phyloP scores from a whole-genome alignment of 2,888 invertebrate species.

The Osmoderma eremita region DNA sequence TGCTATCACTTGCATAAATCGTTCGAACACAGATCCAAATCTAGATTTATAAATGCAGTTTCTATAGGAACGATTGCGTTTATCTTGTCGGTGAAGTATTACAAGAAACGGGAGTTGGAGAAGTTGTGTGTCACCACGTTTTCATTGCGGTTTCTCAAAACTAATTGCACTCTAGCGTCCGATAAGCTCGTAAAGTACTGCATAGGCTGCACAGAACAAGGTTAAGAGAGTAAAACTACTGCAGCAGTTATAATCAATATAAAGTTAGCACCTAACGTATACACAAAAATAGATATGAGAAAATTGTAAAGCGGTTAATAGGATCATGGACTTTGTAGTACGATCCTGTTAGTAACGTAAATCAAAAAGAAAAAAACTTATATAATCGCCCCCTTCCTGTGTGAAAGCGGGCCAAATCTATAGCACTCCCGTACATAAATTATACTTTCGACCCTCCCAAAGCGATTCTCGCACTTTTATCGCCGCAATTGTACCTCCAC shows the following conservation, averaged over 20 bases:
- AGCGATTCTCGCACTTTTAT: constrained; percentile 4
- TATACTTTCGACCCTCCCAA: constrained; percentile 5
- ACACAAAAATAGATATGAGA: too few relatives aligned
- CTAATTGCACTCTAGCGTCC: neutral
- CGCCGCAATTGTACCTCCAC: constrained; percentile 2
- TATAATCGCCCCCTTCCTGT: neutral
- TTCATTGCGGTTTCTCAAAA: neutral
- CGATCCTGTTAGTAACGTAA: too few relatives aligned
- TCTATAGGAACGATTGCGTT: neutral
- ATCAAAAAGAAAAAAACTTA: too few relatives aligned
- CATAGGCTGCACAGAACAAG: neutral
- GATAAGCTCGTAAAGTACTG: constrained; percentile 8
- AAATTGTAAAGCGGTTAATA: too few relatives aligned
- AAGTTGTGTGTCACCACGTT: constrained; percentile 19
- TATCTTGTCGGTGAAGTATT: constrained; percentile 9
- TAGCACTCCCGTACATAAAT: constrained; percentile 22
- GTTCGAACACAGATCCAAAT: neutral
- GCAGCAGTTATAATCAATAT: too few relatives aligned
- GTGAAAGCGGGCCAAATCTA: neutral
- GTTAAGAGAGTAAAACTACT: neutral
- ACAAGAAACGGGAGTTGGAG: neutral
- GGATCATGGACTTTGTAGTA: too few relatives aligned
- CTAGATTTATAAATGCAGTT: constrained; percentile 10
- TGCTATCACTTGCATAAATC: too few relatives aligned
- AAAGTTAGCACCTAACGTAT: too few relatives aligned